Base-by-base conservation (phyloP, 1,140 invertebrate species). In the Euschistus heros region DNA sequence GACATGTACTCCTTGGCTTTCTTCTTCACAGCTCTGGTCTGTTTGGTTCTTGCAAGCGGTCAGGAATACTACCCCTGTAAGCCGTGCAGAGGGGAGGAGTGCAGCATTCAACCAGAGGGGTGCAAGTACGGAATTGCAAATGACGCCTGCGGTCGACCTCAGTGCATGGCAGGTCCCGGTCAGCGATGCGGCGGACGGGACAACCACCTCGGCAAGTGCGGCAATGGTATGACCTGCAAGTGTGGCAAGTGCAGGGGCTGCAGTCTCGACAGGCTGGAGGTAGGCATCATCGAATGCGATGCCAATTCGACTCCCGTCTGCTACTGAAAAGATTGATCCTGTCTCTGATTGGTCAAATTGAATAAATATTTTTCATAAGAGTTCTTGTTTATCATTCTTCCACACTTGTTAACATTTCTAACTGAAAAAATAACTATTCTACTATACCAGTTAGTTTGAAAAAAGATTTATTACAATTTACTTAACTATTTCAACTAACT, bases 211-310 rank as follows among this genome's bases (percentile, higher is more conserved):
- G 71, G 70, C 10, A 64, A 62, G 22, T 74, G 73, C 65, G 73
- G 73, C 14, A 68, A 73, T 22, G 73, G 73, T 8, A 68, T 74
- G 67, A 68, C 67, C 54, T 74, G 72, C 66, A 69, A 62, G 42
- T 74, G 73, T 55, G 69, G 70, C 17, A 63, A 63, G 44, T 73
- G 71, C 64, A 61, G 55, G 27, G 73, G 73, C 2, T 74, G 73
- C 63, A 71, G 69, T 2, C 52, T 44, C 44, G 44, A 18, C 46
- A 42, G 42, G 30, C 57, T 66, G 14, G n/a, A 22, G 8, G 4
- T 33, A 30, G 60, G 60, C 1, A 17, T 44, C 44, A 24, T 66
- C 30, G 57, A 61, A 6, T 66, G 65, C 57, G 22, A 18, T 1
- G 4, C 57, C 33, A 52, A 18, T 6, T 8, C 50, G 8, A 18